These are phyloP conservation scores for Drosophila elegans DNA, from an alignment of 1,140 invertebrate species.

Conservation along the genomic window DNA sequence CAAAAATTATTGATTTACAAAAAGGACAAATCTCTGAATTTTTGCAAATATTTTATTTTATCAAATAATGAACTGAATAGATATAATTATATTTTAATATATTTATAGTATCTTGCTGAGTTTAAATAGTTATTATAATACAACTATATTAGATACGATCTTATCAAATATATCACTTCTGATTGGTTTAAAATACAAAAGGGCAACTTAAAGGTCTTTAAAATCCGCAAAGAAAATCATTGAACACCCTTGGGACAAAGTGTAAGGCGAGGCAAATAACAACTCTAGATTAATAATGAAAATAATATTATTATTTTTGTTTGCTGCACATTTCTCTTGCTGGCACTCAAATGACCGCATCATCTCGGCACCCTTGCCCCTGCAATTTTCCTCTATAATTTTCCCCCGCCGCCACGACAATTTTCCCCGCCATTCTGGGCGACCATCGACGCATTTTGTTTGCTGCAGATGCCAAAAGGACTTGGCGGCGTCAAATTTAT, in stretches of 20 bases:
- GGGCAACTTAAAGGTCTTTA: not conserved
- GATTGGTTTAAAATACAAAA: not conserved
- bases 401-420: not conserved
- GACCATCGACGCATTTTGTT: constrained; percentile 51
- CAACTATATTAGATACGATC: too few species aligned
- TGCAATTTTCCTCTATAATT: constrained; percentile 16
- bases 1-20: too few species aligned
- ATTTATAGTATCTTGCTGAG: too few species aligned
- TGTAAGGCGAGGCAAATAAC: constrained; percentile 19
- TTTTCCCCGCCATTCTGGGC: constrained; percentile 16
- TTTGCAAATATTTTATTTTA: too few species aligned
- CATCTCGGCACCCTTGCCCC: constrained; percentile 33
- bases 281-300: constrained; percentile 41
- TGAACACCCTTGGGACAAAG: not conserved
- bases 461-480: constrained; percentile 54
- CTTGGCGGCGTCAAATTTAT: constrained; percentile 58
- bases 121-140: too few species aligned
- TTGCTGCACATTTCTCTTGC: constrained; percentile 46
- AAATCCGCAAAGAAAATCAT: not conserved
- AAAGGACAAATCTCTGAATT: too few species aligned
- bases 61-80: too few species aligned
- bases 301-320: constrained; percentile 41
- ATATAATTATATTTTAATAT: too few species aligned
- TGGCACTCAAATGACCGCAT: constrained; percentile 50
- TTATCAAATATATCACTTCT: too few species aligned